Evolutionary conservation across 1,140 invertebrate genomes (phyloP).

Genomic region (Brachionus calyciflorus): DNA sequence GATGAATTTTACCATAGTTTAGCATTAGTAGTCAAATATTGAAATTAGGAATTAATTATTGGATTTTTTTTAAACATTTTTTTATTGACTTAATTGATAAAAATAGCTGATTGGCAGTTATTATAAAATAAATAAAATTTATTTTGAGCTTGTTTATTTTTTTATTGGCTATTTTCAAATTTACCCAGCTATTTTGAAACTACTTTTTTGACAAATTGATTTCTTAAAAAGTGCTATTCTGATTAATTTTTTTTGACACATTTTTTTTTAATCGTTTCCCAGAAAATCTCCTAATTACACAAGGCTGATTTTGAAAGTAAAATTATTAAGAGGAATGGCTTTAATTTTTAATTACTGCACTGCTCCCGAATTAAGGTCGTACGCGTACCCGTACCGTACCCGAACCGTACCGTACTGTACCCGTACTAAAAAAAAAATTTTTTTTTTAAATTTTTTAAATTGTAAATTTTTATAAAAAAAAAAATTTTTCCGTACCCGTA

Average conservation of each 20-base stretch:
- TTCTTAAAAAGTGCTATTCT: constrained; percentile 7
- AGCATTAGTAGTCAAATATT: constrained; percentile 7
- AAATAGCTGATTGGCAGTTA: not conserved
- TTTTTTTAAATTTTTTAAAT: no score
- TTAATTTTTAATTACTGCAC: no score
- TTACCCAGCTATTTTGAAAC: constrained; percentile 2
- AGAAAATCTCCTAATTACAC: no score
- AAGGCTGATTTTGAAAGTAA: no score
- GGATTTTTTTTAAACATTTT: constrained; percentile 8
- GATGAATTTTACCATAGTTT: constrained; percentile 1
- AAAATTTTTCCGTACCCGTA: no score
- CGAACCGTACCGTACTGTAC: no score
- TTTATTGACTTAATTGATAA: constrained; percentile 8
- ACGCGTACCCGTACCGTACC: no score
- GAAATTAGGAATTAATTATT: constrained; percentile 8
- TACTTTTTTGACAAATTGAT: not conserved
- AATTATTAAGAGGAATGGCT: no score
- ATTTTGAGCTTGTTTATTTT: constrained; percentile 3
- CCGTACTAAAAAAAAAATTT: no score
- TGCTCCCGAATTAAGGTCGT: no score
- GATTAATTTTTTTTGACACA: constrained; percentile 7
- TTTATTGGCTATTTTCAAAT: constrained; percentile 7
- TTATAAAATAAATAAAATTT: constrained; percentile 9
- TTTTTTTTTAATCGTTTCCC: constrained; percentile 7
- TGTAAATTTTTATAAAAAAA: no score